Evolutionary conservation across 2,797 vertebrate genomes (phyloP).

Genomic region (Danio kyathit): DNA sequence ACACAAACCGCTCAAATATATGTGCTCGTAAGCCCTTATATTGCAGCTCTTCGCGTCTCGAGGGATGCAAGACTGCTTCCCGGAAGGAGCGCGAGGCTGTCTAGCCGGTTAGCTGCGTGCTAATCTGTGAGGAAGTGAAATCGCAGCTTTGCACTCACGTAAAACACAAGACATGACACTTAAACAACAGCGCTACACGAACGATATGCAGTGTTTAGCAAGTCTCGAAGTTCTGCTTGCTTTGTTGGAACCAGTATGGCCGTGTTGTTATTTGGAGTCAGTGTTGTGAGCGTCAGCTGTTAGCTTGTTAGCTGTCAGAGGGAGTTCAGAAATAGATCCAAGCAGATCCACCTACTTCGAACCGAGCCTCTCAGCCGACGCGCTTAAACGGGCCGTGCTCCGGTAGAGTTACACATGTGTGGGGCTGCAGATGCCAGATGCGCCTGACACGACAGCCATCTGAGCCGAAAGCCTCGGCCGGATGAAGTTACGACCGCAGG

Average conservation of each 20-base stretch:
- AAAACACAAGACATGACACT: background rate
- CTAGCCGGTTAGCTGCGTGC: slow-evolving; percentile 55
- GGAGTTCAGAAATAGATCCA: slow-evolving; percentile 50
- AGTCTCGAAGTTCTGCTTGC: background rate
- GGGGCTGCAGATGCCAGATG: slow-evolving; percentile 27
- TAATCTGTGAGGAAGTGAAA: slow-evolving; percentile 68
- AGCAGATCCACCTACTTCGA: slow-evolving; percentile 42
- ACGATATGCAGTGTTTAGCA: background rate
- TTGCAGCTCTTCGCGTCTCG: background rate
- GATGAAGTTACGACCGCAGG: slow-evolving; percentile 37
- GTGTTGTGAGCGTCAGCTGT: slow-evolving; percentile 46
- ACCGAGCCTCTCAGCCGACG: slow-evolving; percentile 7
- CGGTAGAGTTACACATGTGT: slow-evolving; percentile 39
- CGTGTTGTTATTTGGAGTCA: slow-evolving; percentile 7
- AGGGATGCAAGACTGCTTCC: background rate
- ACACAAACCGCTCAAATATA: background rate
- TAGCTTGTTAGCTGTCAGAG: slow-evolving; percentile 47
- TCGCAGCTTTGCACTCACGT: slow-evolving; percentile 38
- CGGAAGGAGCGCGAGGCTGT: background rate
- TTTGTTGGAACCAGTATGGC: background rate
- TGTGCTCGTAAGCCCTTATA: background rate
- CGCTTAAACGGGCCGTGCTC: slow-evolving; percentile 18
- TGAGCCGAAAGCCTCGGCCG: slow-evolving; percentile 13
- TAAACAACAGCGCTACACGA: background rate
- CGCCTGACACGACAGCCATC: slow-evolving; percentile 5